A percentile compares a stretch with the other conserved stretches of the same genome.
These are phyloP conservation scores for Mormyrops boulengeri DNA, from an alignment of 2,797 vertebrate species.

Conservation along the genomic window DNA sequence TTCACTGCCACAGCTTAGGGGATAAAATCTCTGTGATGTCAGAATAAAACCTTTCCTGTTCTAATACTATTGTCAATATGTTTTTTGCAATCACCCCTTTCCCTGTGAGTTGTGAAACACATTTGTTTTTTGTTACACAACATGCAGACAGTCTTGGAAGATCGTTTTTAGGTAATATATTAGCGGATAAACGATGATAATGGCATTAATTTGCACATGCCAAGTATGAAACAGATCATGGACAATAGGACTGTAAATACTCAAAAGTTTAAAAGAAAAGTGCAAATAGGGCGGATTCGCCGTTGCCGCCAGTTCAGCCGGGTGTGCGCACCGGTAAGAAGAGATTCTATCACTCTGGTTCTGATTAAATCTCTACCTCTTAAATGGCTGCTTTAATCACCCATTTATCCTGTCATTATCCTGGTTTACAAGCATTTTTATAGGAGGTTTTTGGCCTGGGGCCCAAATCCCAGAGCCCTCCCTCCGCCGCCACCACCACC, in stretches of 20 bases:
- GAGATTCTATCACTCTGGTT: constrained; percentile 9
- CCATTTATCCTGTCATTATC: constrained; percentile 17
- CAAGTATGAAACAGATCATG: neutral
- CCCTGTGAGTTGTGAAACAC: neutral
- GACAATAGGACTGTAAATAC: neutral
- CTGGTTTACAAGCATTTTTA: constrained; percentile 6
- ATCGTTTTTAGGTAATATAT: neutral
- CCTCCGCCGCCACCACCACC: neutral
- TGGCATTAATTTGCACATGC: neutral
- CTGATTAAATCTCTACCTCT: constrained; percentile 15
- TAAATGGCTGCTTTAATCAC: constrained; percentile 12
- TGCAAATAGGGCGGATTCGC: neutral
- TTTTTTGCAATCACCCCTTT: neutral
- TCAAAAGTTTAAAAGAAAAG: neutral
- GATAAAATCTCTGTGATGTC: neutral
- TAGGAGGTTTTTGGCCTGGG: neutral
- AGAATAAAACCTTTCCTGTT: neutral
- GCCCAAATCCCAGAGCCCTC: neutral
- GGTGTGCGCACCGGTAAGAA: neutral
- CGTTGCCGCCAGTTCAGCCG: neutral
- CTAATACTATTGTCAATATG: neutral
- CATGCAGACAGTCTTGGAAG: neutral
- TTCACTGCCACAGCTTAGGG: neutral
- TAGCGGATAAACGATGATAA: neutral
- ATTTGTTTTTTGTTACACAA: neutral